These are phyloP conservation scores for Scolopax bukidnonensis DNA, from an alignment of 2,797 vertebrate species.

Conservation along the genomic window DNA sequence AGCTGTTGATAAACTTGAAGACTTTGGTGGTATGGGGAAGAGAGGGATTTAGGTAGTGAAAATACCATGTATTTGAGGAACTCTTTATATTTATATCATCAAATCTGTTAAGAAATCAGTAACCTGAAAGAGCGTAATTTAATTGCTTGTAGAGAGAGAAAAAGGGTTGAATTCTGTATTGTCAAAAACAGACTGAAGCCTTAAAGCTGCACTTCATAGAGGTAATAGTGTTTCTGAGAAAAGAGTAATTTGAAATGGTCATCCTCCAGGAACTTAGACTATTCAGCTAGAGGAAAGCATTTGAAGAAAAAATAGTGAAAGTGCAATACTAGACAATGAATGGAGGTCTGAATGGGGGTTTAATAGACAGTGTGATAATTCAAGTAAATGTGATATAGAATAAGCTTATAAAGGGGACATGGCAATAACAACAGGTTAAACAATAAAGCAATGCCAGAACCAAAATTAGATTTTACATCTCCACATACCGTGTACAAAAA, in stretches of 20 bases:
- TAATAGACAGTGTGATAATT: background rate
- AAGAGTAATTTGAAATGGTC: background rate
- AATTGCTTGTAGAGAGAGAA: background rate
- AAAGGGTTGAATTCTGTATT: background rate
- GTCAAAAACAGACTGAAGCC: background rate
- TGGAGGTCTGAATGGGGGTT: background rate
- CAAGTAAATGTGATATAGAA: background rate
- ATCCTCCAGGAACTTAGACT: background rate
- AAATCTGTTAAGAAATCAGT: background rate
- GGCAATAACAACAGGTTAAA: background rate
- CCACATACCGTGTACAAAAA: background rate
- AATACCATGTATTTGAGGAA: background rate
- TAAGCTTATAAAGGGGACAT: background rate
- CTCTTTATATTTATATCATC: background rate
- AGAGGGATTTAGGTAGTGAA: background rate
- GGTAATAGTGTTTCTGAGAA: background rate
- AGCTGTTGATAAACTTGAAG: background rate
- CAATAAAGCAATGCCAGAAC: background rate
- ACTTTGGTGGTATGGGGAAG: rapidly evolving
- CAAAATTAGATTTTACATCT: background rate
- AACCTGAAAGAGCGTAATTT: background rate
- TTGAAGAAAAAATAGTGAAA: background rate
- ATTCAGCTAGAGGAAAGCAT: background rate
- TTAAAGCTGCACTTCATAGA: background rate
- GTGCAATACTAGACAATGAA: background rate